Percentiles rank a stretch among this genome's conserved stretches.
Evolutionary conservation across 2,113 vertebrate species (phyloP).

Genomic region (zebrafish (Danio rerio)): DNA sequence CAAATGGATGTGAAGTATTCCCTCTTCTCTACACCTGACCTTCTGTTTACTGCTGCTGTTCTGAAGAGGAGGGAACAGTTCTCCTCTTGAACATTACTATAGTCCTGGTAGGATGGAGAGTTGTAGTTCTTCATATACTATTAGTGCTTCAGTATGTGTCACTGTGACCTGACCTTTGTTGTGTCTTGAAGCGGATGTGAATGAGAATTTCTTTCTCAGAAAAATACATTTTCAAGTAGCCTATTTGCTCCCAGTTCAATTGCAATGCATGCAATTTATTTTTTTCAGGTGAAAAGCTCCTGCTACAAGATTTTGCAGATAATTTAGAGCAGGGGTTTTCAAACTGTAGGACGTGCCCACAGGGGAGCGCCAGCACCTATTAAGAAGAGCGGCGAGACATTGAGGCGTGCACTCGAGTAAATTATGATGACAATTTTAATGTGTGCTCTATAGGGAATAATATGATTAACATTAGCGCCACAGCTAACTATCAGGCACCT

Average conservation of each 20-base stretch:
- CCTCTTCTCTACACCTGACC: not conserved
- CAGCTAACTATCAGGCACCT: too few relatives aligned
- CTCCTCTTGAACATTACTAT: constrained; percentile 8
- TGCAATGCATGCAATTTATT: not conserved
- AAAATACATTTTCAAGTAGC: not conserved
- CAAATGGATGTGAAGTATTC: constrained; percentile 26
- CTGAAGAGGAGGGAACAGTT: not conserved
- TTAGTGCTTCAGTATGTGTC: constrained; percentile 12
- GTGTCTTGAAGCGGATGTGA: not conserved
- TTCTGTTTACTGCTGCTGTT: not conserved
- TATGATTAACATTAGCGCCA: too few relatives aligned
- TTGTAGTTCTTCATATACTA: not conserved
- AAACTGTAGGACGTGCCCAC: too few relatives aligned
- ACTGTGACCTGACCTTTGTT: not conserved
- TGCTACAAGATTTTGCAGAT: not conserved
- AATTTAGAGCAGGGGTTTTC: too few relatives aligned
- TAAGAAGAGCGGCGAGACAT: too few relatives aligned
- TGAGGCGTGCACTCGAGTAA: too few relatives aligned
- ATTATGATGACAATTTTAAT: too few relatives aligned
- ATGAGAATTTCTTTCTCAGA: not conserved
- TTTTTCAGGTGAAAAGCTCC: not conserved
- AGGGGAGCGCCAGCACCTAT: too few relatives aligned
- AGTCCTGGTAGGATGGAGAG: not conserved
- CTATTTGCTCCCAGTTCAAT: not conserved
- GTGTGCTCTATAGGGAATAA: too few relatives aligned